These are phyloP conservation scores for Chloroceryle aenea DNA, from an alignment of 2,113 vertebrate genomes.

Conservation along the genomic window DNA sequence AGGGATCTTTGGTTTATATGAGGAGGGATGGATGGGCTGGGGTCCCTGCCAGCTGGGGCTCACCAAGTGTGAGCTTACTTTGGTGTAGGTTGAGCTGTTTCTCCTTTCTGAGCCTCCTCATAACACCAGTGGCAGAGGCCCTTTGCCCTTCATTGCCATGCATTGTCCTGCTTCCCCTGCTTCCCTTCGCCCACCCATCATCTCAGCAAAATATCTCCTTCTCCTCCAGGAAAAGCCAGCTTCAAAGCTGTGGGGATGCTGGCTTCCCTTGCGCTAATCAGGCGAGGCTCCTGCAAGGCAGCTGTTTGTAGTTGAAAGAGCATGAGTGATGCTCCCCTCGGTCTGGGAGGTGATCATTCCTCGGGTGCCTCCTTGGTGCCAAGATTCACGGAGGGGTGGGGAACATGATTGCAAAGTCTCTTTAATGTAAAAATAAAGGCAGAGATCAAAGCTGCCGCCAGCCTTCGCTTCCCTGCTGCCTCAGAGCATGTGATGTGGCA, in stretches of 20 bases:
- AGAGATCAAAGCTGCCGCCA: not conserved
- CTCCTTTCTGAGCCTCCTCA: not conserved
- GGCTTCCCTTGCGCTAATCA: not conserved
- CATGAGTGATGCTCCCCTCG: not conserved
- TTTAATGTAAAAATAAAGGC: not conserved
- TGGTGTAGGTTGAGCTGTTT: not conserved
- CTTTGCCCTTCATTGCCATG: fast-evolving
- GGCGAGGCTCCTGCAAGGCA: not conserved
- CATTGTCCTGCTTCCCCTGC: not conserved
- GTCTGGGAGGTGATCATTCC: not conserved
- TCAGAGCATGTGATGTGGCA: not conserved
- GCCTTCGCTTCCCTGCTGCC: not conserved
- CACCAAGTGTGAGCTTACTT: not conserved
- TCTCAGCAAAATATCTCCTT: not conserved
- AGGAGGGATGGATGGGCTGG: not conserved
- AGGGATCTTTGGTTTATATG: not conserved
- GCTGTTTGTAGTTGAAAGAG: conserved; percentile 13
- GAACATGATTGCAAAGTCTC: not conserved
- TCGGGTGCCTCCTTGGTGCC: not conserved
- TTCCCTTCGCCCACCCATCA: fast-evolving
- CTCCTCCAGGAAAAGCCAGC: not conserved
- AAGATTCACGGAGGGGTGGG: not conserved
- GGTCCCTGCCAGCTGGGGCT: not conserved
- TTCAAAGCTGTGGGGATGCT: not conserved
- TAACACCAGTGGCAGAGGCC: not conserved